A percentile compares a stretch with the other conserved stretches of the same genome.
phyloP scores from a whole-genome alignment of 37 sponge, comb jelly and placozoan genomes.

The Chondrilla cf. caribensis region DNA sequence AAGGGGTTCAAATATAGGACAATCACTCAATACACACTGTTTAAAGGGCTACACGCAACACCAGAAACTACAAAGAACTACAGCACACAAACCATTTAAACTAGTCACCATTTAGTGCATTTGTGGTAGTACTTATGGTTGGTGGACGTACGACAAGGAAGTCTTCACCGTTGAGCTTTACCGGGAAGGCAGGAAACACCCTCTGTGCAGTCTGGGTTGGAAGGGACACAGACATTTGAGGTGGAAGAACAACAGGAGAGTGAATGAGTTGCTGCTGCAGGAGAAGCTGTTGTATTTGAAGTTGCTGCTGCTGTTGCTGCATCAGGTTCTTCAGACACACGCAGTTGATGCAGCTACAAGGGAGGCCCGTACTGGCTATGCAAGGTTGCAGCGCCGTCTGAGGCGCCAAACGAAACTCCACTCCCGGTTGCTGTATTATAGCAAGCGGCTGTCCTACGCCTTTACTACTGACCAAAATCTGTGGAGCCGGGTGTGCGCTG shows the following conservation, averaged over 20 bases:
- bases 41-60: too few species aligned
- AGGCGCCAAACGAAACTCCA: not conserved
- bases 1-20: too few species aligned
- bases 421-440: not conserved
- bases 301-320: not conserved
- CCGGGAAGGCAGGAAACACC: not conserved
- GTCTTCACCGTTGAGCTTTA: not conserved
- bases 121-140: too few species aligned
- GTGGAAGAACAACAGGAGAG: too few species aligned
- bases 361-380: not conserved
- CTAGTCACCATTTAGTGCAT: too few species aligned
- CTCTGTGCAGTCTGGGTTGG: not conserved
- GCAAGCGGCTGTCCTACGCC: not conserved
- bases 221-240: too few species aligned
- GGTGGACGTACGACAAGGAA: constrained; percentile 1
- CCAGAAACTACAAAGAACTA: too few species aligned
- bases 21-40: too few species aligned
- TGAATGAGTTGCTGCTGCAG: not conserved
- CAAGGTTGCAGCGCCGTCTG: not conserved
- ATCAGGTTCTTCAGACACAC: not conserved
- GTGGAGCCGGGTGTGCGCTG: too few species aligned
- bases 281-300: not conserved
- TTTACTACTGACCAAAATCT: too few species aligned
- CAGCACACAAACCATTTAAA: too few species aligned
- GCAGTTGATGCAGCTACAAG: constrained; percentile 5